A percentile compares a stretch with the other conserved stretches of the same genome.
Conservation (phyloP, 2,113 vertebrate genomes). For the Nothocercus julius region DNA sequence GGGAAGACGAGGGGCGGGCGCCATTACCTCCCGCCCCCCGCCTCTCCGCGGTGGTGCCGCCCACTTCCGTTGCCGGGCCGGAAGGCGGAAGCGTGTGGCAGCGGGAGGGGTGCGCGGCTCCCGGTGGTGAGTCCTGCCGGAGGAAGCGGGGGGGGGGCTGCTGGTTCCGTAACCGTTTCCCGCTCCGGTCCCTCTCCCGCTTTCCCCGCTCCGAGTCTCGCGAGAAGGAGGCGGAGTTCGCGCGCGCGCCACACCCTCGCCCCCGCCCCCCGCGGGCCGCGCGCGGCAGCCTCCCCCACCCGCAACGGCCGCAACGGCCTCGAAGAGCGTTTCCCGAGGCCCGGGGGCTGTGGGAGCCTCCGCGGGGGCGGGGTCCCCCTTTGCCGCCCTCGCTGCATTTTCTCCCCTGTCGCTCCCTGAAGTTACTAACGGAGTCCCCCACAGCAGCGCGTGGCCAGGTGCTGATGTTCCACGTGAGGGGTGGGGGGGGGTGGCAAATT, state of each 20-base stretch:
- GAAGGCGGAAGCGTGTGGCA: not conserved
- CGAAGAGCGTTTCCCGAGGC: too few species aligned
- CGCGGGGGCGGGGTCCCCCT: too few species aligned
- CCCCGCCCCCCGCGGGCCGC: too few species aligned
- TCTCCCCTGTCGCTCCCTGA: too few species aligned
- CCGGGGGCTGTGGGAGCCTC: too few species aligned
- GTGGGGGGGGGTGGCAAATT: accelerated
- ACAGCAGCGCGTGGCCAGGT: accelerated
- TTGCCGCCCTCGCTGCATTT: too few species aligned
- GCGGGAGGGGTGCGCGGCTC: not conserved
- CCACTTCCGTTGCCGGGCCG: not conserved
- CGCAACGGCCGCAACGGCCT: too few species aligned
- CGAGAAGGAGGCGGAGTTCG: not conserved
- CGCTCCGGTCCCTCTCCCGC: not conserved
- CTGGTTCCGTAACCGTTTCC: too few species aligned
- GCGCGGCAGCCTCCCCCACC: not conserved
- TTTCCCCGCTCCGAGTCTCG: not conserved
- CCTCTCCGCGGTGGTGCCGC: not conserved
- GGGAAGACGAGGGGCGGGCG: too few species aligned
- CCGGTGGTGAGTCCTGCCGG: not conserved
- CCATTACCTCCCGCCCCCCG: too few species aligned
- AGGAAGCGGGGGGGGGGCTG: too few species aligned
- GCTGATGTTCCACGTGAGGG: accelerated
- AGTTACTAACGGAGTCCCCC: too few species aligned
- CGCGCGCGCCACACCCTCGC: not conserved